Evolutionary conservation across 2,797 vertebrate species (phyloP).

Genomic region (Acanthurus leucopareius): DNA sequence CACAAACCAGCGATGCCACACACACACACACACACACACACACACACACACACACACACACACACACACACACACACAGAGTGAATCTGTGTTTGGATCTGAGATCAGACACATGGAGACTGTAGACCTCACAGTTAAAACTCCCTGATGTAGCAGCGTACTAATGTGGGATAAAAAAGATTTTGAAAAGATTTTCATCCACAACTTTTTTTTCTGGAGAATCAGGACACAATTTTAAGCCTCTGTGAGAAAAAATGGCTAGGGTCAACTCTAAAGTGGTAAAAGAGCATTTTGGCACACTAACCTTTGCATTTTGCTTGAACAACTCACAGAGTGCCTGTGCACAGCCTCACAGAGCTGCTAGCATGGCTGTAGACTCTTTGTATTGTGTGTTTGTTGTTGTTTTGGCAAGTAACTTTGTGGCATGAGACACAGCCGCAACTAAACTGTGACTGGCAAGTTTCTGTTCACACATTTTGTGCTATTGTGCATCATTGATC

Average conservation of each 20-base stretch:
- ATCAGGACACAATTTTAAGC: background rate
- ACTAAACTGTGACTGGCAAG: background rate
- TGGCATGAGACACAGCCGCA: background rate
- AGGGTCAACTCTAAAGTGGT: background rate
- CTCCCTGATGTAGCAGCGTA: constrained; percentile 8
- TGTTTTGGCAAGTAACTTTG: no score
- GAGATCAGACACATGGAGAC: background rate
- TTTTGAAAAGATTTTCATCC: constrained; percentile 6
- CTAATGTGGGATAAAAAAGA: constrained; percentile 8
- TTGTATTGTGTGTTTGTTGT: no score
- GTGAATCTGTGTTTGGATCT: background rate
- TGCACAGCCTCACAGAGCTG: no score
- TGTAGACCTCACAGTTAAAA: background rate
- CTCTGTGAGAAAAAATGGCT: background rate
- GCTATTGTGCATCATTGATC: no score
- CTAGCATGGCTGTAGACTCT: no score
- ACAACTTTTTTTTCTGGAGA: background rate
- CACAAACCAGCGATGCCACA: background rate
- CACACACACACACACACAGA: background rate
- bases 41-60: background rate
- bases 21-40: background rate
- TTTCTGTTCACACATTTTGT: background rate
- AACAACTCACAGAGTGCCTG: background rate
- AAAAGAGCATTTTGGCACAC: no score
- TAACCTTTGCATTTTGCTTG: no score